Evolutionary conservation across 1,140 invertebrate genomes (phyloP).

Genomic region (Drosophila sulfurigaster): DNA sequence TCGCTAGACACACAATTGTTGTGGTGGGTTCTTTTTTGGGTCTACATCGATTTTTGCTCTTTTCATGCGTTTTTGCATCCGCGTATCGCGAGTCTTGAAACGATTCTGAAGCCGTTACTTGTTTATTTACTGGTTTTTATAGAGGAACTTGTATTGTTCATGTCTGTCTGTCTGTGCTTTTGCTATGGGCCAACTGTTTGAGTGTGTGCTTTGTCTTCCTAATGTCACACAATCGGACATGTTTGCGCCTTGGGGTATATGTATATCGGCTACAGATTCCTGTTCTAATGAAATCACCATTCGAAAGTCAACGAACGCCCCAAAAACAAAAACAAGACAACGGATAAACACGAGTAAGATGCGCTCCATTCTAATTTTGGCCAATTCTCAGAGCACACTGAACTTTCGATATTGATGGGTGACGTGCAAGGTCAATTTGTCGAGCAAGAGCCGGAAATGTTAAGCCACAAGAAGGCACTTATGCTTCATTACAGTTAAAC

Average conservation of each 20-base stretch:
- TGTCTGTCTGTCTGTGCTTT: conserved; percentile 7
- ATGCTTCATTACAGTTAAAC: conserved; percentile 67
- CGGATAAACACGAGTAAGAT: conserved; percentile 39
- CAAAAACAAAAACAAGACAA: too few relatives aligned
- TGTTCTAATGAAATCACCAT: conserved; percentile 55
- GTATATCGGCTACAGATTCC: conserved; percentile 27
- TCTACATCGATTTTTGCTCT: conserved; percentile 42
- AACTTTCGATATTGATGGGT: conserved; percentile 56
- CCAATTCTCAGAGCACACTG: conserved; percentile 36
- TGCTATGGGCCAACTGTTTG: conserved; percentile 28
- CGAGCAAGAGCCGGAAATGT: conserved; percentile 54
- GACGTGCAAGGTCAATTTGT: conserved; percentile 45
- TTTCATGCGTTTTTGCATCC: conserved; percentile 66
- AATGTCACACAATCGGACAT: conserved; percentile 60
- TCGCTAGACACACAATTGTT: conserved; percentile 41
- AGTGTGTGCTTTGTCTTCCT: conserved; percentile 50
- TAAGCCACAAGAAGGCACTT: conserved; percentile 28
- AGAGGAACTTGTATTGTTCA: conserved; percentile 65
- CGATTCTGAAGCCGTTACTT: conserved; percentile 78
- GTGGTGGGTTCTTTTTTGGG: conserved; percentile 36
- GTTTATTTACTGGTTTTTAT: conserved; percentile 82
- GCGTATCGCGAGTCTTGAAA: conserved; percentile 64
- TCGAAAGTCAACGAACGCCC: conserved; percentile 51
- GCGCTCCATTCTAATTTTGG: conserved; percentile 33
- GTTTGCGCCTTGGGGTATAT: conserved; percentile 16